Evolutionary conservation across 2,113 vertebrate species (phyloP).

Genomic region (Bufo bufo): DNA sequence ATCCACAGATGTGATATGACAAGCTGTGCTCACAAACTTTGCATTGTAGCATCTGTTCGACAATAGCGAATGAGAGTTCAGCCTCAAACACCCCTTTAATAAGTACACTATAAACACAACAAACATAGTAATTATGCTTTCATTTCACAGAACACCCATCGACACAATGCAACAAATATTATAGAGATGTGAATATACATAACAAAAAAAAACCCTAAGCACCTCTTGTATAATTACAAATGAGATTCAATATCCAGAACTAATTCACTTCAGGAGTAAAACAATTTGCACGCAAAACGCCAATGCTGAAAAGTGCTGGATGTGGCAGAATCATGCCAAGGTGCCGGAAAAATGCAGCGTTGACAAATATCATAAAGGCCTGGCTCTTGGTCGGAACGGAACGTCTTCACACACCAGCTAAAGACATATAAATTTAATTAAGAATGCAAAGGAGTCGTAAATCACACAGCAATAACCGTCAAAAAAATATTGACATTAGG

Average conservation of each 20-base stretch:
- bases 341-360: constrained; percentile 31
- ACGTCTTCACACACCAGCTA: constrained; percentile 5
- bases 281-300: constrained; percentile 19
- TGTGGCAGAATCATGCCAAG: constrained; percentile 39
- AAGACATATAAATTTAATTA: constrained; percentile 46
- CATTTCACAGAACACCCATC: not conserved
- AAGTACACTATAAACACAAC: not conserved
- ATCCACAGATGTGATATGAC: not conserved
- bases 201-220: constrained; percentile 3
- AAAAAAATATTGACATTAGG: constrained; percentile 37
- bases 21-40: not conserved
- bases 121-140: constrained; percentile 17
- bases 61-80: not conserved
- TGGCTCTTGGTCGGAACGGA: not conserved
- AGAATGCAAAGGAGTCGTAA: constrained; percentile 37
- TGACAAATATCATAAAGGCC: constrained; percentile 38
- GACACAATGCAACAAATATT: constrained; percentile 22
- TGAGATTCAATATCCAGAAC: constrained; percentile 43
- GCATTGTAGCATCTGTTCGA: not conserved
- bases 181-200: constrained; percentile 23
- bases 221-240: constrained; percentile 33
- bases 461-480: constrained; percentile 40
- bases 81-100: not conserved
- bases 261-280: constrained; percentile 46
- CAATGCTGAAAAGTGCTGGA: constrained; percentile 22